Conservation (phyloP, 2,797 vertebrate genomes). For the Rhynchotus rufescens region DNA sequence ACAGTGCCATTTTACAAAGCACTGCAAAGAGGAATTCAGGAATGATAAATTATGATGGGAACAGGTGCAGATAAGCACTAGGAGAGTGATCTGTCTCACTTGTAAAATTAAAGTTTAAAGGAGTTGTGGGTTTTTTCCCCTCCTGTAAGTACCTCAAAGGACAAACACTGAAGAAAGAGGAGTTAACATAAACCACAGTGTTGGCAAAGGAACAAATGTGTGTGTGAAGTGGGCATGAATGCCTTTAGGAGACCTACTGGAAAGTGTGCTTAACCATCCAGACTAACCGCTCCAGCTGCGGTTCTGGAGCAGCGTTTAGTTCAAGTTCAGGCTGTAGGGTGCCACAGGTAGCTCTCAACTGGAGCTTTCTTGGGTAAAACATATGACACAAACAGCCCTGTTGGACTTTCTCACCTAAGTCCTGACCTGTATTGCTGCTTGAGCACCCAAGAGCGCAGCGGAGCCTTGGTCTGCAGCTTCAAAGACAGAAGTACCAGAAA, state of each 20-base stretch:
- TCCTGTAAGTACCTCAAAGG: not conserved
- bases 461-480: not conserved
- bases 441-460: not conserved
- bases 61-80: not conserved
- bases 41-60: not conserved
- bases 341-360: not conserved
- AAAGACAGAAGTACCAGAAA: not conserved
- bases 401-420: not conserved
- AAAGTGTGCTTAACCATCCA: not conserved
- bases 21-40: not conserved
- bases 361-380: not conserved
- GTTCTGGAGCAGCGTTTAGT: not conserved
- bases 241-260: not conserved
- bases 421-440: not conserved
- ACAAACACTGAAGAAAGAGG: not conserved
- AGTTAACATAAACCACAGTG: not conserved
- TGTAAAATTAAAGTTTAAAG: not conserved
- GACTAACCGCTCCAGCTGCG: no score
- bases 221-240: not conserved
- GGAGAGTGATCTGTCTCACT: not conserved
- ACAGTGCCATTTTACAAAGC: not conserved
- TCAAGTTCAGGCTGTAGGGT: not conserved
- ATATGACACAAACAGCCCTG: accelerated
- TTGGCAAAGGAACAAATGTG: not conserved
- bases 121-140: not conserved